A percentile compares a stretch with the other conserved stretches of the same genome.
These are phyloP conservation scores for Cyphomyrmex costatus DNA, from an alignment of 1,140 invertebrate species.

Conservation along the genomic window DNA sequence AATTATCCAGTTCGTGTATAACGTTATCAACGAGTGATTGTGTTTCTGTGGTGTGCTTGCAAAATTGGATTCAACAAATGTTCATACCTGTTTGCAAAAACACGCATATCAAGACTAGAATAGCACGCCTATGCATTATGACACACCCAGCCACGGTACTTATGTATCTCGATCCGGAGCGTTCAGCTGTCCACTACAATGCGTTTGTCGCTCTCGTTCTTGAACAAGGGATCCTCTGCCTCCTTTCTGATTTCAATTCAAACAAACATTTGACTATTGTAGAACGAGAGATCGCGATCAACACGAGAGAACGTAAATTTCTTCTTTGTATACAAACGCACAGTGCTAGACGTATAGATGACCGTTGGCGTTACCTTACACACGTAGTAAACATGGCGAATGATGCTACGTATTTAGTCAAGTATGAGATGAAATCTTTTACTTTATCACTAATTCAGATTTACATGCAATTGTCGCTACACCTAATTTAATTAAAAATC, in stretches of 20 bases:
- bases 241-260: neutral
- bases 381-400: conserved; percentile 73
- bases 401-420: conserved; percentile 66
- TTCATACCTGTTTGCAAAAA: conserved; percentile 75
- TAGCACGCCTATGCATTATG: conserved; percentile 71
- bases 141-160: conserved; percentile 72
- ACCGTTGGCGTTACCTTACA: conserved; percentile 65
- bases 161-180: conserved; percentile 35
- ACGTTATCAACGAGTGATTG: neutral
- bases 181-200: conserved; percentile 34
- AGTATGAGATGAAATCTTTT: neutral
- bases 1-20: conserved; percentile 1
- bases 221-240: conserved; percentile 22
- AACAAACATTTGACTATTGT: conserved; percentile 26
- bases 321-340: conserved; percentile 7
- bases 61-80: neutral
- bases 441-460: neutral
- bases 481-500: neutral
- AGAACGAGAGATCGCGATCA: conserved; percentile 15
- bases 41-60: neutral
- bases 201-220: neutral
- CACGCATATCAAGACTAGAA: conserved; percentile 57
- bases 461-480: neutral
- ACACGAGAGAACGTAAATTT: neutral
- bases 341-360: conserved; percentile 57